These are phyloP conservation scores for Trichogramma evanescens DNA, from an alignment of 2,888 invertebrate genomes.

Conservation along the genomic window DNA sequence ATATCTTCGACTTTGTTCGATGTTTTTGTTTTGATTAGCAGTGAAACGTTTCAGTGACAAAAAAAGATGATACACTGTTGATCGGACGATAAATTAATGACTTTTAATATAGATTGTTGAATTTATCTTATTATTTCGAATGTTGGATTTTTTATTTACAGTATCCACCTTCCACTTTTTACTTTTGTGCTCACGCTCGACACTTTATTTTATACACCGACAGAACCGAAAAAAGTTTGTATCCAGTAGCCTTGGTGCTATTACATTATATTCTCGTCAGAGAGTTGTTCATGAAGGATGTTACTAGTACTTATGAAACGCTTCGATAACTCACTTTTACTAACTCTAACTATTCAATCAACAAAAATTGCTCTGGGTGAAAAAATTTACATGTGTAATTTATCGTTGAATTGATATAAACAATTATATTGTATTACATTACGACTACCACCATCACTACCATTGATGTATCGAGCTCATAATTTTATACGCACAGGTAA, in stretches of 20 bases:
- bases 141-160: constrained; percentile 18
- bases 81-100: constrained; percentile 32
- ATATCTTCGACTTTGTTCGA: constrained; percentile 32
- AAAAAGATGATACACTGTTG: constrained; percentile 21
- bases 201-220: background rate
- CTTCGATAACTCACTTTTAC: too few relatives aligned
- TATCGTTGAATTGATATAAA: too few relatives aligned
- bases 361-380: too few relatives aligned
- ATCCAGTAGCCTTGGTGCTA: too few relatives aligned
- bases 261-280: too few relatives aligned
- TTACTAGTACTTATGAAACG: too few relatives aligned
- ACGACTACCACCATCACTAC: constrained; percentile 31
- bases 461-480: constrained; percentile 31
- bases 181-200: background rate
- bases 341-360: too few relatives aligned
- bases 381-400: too few relatives aligned
- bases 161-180: background rate
- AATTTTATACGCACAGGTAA: constrained; percentile 20
- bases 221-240: too few relatives aligned
- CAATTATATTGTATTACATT: constrained; percentile 1
- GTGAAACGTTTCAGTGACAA: constrained; percentile 23
- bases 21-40: constrained; percentile 34
- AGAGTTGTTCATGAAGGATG: too few relatives aligned
- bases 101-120: constrained; percentile 30
- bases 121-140: constrained; percentile 22